phyloP scores from a whole-genome alignment of 2,113 vertebrate species.

The Numida meleagris region DNA sequence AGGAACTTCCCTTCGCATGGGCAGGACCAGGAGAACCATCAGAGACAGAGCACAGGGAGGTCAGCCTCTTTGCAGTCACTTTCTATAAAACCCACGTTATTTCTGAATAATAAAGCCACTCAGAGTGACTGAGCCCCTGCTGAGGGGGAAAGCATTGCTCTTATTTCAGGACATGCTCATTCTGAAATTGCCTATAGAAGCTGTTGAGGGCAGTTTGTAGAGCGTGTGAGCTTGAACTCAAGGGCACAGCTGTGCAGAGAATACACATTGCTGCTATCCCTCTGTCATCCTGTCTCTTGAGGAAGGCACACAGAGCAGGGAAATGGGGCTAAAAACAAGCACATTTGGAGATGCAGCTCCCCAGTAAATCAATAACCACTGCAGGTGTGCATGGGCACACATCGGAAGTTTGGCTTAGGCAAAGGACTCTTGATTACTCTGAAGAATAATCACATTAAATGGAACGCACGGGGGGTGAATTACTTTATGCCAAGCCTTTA shows the following conservation, averaged over 20 bases:
- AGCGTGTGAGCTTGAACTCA: not conserved
- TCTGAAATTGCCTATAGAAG: not conserved
- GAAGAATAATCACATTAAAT: not conserved
- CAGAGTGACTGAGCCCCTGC: not conserved
- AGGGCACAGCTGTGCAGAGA: not conserved
- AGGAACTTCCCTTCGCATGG: not conserved
- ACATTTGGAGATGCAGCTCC: accelerated
- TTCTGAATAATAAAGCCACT: not conserved
- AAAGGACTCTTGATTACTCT: not conserved
- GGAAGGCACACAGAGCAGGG: not conserved
- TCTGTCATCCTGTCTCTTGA: accelerated
- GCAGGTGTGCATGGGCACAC: not conserved
- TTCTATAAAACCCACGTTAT: not conserved
- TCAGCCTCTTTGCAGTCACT: not conserved
- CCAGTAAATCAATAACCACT: not conserved
- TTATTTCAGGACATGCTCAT: not conserved
- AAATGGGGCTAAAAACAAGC: not conserved
- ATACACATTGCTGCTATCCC: not conserved
- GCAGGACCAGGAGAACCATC: not conserved
- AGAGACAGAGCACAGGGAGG: not conserved
- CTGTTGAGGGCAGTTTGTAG: not conserved
- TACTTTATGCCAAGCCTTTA: not conserved
- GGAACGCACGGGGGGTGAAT: not conserved
- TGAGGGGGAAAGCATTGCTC: not conserved
- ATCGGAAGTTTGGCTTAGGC: not conserved